These are phyloP conservation scores for Nibea coibor DNA, from an alignment of 2,113 vertebrate species.

Conservation along the genomic window DNA sequence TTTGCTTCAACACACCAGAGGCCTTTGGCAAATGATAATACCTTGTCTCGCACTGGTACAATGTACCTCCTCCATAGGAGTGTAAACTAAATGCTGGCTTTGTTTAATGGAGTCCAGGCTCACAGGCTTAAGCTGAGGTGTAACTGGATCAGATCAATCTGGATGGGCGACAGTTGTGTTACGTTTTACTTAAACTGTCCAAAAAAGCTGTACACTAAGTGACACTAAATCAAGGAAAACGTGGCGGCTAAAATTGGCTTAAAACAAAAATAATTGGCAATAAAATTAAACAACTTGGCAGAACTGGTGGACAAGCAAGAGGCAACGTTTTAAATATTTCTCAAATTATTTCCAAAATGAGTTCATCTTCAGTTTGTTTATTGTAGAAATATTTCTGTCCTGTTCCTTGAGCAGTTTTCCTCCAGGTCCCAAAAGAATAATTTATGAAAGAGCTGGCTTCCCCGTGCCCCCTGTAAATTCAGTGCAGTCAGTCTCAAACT, in stretches of 20 bases:
- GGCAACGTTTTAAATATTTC: not conserved
- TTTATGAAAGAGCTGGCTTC: slow-evolving; percentile 58
- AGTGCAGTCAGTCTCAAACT: slow-evolving; percentile 60
- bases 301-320: slow-evolving; percentile 15
- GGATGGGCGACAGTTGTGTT: slow-evolving; percentile 40
- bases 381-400: slow-evolving; percentile 32
- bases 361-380: slow-evolving; percentile 25
- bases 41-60: slow-evolving; percentile 45
- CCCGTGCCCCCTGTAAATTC: slow-evolving; percentile 49
- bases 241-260: slow-evolving; percentile 18
- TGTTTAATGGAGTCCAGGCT: slow-evolving; percentile 36
- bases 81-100: slow-evolving; percentile 67
- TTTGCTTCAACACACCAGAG: slow-evolving; percentile 58
- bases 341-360: slow-evolving; percentile 30
- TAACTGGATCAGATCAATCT: slow-evolving; percentile 57
- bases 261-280: slow-evolving; percentile 36
- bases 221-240: slow-evolving; percentile 32
- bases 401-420: slow-evolving; percentile 41
- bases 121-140: slow-evolving; percentile 27
- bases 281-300: slow-evolving; percentile 23
- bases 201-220: not conserved
- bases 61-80: slow-evolving; percentile 53
- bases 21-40: slow-evolving; percentile 65
- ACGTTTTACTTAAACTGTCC: slow-evolving; percentile 14
- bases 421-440: slow-evolving; percentile 52